Evolutionary conservation across 2,888 invertebrate species (phyloP).

Genomic region (Notodonta ziczac): DNA sequence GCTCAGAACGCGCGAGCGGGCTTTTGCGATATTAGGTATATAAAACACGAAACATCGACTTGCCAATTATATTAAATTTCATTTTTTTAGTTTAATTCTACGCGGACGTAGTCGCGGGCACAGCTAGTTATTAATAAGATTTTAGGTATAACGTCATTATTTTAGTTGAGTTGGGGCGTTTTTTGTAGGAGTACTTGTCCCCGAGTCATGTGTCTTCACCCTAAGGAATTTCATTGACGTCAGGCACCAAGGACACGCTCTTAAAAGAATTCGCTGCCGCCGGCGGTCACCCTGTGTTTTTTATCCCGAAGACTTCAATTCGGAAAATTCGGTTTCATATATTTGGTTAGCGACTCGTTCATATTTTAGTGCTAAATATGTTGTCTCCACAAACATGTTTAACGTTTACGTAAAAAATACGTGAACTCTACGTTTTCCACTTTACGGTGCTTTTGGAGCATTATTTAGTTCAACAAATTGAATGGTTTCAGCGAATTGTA

Average conservation of each 20-base stretch:
- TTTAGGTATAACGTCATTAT: too few species aligned
- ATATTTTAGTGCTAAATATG: not conserved
- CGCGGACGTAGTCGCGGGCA: too few species aligned
- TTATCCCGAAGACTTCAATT: constrained; percentile 10
- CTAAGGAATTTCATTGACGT: constrained; percentile 11
- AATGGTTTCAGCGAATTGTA: not conserved
- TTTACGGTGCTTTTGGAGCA: not conserved
- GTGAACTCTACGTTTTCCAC: not conserved
- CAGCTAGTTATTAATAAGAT: too few species aligned
- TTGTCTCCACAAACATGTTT: not conserved
- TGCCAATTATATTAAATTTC: too few species aligned
- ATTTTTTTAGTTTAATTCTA: too few species aligned
- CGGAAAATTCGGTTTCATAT: constrained; percentile 9
- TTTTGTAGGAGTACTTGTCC: not conserved
- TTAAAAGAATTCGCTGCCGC: not conserved
- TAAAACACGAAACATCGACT: too few species aligned
- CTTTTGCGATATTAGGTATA: too few species aligned
- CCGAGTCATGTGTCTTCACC: not conserved
- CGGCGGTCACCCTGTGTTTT: constrained; percentile 8
- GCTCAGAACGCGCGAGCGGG: too few species aligned
- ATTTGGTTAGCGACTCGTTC: constrained; percentile 5
- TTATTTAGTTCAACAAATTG: not conserved
- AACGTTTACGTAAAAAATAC: not conserved
- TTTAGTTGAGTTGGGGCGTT: too few species aligned
- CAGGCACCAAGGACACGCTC: not conserved